A percentile compares a stretch with the other conserved stretches of the same genome.
Conservation (phyloP, 2,113 vertebrate genomes). For the Spea bombifrons region DNA sequence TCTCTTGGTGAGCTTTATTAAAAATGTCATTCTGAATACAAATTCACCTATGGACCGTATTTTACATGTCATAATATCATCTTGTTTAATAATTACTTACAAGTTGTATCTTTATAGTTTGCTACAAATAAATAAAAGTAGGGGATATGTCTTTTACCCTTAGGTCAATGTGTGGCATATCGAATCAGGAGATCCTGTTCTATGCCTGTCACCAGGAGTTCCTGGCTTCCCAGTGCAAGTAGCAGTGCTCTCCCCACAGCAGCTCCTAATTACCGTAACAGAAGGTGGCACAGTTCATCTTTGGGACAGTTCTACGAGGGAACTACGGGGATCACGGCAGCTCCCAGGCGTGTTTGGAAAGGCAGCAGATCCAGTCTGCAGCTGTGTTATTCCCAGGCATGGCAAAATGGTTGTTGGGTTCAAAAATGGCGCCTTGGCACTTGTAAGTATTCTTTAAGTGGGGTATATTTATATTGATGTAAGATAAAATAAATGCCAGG, state of each 20-base stretch:
- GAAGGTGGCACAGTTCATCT: constrained; percentile 54
- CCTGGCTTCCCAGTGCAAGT: constrained; percentile 53
- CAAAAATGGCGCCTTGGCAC: constrained; percentile 58
- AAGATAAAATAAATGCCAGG: too few relatives aligned
- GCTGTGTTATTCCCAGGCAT: constrained; percentile 51
- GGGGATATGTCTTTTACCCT: neutral
- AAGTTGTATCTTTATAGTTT: too few relatives aligned
- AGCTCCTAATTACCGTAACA: constrained; percentile 56
- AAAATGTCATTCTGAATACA: too few relatives aligned
- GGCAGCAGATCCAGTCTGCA: constrained; percentile 47
- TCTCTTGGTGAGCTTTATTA: too few relatives aligned
- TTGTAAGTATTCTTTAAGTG: constrained; percentile 55
- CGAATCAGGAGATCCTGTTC: constrained; percentile 59
- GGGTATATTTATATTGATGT: too few relatives aligned
- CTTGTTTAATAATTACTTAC: too few relatives aligned
- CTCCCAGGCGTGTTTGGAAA: constrained; percentile 43
- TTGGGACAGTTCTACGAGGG: constrained; percentile 44
- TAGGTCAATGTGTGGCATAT: constrained; percentile 70
- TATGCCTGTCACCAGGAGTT: constrained; percentile 45
- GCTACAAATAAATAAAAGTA: too few relatives aligned
- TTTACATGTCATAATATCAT: too few relatives aligned
- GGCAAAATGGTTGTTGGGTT: constrained; percentile 64
- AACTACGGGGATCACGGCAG: constrained; percentile 46
- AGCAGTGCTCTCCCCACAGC: constrained; percentile 45
- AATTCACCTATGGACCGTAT: too few relatives aligned